Evolutionary conservation across 1,140 invertebrate species (phyloP).

Genomic region (Geopemphigus sp.): DNA sequence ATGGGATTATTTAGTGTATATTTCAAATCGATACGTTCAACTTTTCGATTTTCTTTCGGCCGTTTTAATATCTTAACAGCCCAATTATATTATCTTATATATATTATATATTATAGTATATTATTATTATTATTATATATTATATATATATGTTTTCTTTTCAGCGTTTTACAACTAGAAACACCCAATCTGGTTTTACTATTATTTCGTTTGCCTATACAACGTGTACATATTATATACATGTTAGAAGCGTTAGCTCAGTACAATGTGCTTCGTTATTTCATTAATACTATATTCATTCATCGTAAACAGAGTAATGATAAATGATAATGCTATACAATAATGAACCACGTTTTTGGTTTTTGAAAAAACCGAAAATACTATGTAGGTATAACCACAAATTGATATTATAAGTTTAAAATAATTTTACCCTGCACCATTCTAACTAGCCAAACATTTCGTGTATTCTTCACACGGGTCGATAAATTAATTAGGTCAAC

Average conservation of each 20-base stretch:
- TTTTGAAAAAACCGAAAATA: neutral
- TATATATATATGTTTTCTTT: no score
- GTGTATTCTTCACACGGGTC: neutral
- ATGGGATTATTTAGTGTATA: neutral
- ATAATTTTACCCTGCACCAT: neutral
- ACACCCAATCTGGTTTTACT: neutral
- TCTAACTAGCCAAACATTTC: neutral
- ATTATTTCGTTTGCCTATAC: no score
- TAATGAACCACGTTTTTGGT: neutral
- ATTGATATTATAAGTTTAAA: neutral
- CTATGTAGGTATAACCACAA: no score
- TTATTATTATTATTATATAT: no score
- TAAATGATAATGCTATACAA: no score
- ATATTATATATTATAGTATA: no score
- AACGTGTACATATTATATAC: no score
- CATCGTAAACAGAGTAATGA: no score
- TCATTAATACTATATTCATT: no score
- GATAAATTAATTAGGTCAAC: conserved; percentile 14
- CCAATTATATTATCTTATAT: neutral
- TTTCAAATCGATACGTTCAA: neutral
- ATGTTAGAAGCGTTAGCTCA: no score
- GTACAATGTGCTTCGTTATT: no score
- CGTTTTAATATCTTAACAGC: neutral
- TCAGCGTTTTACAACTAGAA: neutral
- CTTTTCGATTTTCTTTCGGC: neutral